These are phyloP conservation scores for Nothura maculosa DNA, from an alignment of 2,797 vertebrate genomes.

Conservation along the genomic window DNA sequence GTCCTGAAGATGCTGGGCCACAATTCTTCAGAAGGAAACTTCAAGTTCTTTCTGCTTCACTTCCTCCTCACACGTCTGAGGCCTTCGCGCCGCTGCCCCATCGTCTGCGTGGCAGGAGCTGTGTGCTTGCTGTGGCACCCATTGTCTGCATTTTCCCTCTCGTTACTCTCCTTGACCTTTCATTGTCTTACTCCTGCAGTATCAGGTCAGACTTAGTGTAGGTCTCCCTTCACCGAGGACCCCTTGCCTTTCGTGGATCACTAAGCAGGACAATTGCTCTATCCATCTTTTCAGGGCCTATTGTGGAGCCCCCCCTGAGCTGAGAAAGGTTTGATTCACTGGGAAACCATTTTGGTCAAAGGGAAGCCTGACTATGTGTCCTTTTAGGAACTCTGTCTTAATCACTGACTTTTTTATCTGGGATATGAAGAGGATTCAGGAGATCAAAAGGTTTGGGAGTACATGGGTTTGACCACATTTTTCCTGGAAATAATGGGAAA, in stretches of 20 bases:
- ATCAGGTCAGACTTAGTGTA: slow-evolving; percentile 86
- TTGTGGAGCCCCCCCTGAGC: slow-evolving; percentile 85
- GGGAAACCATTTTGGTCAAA: slow-evolving; percentile 84
- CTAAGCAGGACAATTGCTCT: slow-evolving; percentile 92
- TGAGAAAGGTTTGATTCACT: slow-evolving; percentile 88
- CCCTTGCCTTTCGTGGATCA: slow-evolving; percentile 88
- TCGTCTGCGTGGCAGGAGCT: slow-evolving; percentile 75
- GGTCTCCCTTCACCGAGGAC: slow-evolving; percentile 83
- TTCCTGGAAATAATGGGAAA: slow-evolving; percentile 76
- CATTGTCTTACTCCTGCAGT: slow-evolving; percentile 83
- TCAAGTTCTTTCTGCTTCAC: slow-evolving; percentile 82
- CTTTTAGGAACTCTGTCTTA: slow-evolving; percentile 82
- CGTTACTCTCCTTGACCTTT: slow-evolving; percentile 88
- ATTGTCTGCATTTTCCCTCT: slow-evolving; percentile 85
- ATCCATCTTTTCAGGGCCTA: slow-evolving; percentile 89
- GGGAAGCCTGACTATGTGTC: slow-evolving; percentile 82
- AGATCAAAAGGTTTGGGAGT: slow-evolving; percentile 84
- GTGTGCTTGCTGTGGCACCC: slow-evolving; percentile 73
- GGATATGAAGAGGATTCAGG: slow-evolving; percentile 86
- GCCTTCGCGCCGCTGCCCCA: slow-evolving; percentile 78
- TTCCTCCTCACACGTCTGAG: slow-evolving; percentile 84
- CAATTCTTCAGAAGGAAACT: slow-evolving; percentile 81
- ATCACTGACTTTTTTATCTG: slow-evolving; percentile 85
- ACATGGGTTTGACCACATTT: slow-evolving; percentile 76
- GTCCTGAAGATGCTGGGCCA: slow-evolving; percentile 76